Base-by-base conservation (phyloP, 2,797 vertebrate species). In the Margarornis squamiger region DNA sequence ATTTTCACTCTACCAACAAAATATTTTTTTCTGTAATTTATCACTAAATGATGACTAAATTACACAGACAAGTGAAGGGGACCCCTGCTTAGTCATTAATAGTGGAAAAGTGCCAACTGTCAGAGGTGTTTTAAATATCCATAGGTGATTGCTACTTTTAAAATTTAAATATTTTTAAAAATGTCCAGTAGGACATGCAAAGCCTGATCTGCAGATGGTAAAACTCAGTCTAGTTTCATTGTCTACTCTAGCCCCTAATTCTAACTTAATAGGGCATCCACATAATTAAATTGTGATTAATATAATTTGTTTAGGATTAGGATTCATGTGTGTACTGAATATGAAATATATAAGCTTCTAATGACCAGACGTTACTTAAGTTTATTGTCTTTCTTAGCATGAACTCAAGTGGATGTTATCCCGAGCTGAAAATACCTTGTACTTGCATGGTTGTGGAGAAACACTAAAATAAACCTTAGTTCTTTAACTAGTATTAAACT, bases 261-360 rank as follows among this genome's bases (percentile, higher is more conserved):
- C 74, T 85, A 63, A 93, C 93, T 91, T 92, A 92, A 82, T 78
- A 82, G 63, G 30, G 63, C 57, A 95, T 26, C 5, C 5, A 0
- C 34, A 32, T 77, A 95, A 95, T 93, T 85, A 94, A 87, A 79
- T 65, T 82, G 41, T 51, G 38, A 89, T 93, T 93, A 90, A 84
- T 90, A 73, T 75, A 66, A 93, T 93, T 94, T 95, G 84, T 93
- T 90, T 90, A 63, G 74, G 34, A 94, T 95, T 89, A 93, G 73
- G 55, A 87, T 57, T 29, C 52, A 62, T 21, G 2, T 86, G 67
- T 79, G 52, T 78, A 49, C 26, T 73, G 80, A 91, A 85, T 77
- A 77, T 67, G 70, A 92, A 94, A 82, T 71, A 57, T 34, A 63
- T 54, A 77, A 88, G 16, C 34, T 84, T 86, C 73, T 87, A 92